Base-by-base conservation (phyloP, 1,140 invertebrate species). In the Paraescarpia echinospica region DNA sequence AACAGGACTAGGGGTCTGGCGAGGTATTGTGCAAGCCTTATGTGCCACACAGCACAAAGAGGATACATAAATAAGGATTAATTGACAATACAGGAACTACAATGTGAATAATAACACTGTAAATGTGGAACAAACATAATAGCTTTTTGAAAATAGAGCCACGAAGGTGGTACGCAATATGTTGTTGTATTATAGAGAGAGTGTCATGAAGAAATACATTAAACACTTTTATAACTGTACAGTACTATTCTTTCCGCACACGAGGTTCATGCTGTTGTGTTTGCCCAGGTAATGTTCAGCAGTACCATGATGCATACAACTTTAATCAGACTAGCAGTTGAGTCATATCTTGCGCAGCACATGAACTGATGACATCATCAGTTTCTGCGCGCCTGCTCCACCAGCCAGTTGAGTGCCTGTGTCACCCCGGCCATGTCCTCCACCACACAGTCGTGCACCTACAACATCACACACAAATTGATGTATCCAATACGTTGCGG, bases 371-470 rank as follows among this genome's bases (percentile, higher is more conserved):
- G 35, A 91, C 34, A 91, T 91, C 35, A 91, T n/a, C 31, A 41
- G 35, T 91, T 91, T 77, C 59, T 77, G 59, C 59, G 9, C 2
- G 59, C 59, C 59, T 77, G 59, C 59, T 77, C 94, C 35, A 94
- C 92, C 48, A 95, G 91, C 95, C 95, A 95, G 34, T 93, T 90
- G 33, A 95, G 93, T n/a, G 94, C 94, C 34, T 94, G 93, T 34
- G 93, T 93, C 33, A 95, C 93, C 48, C 94, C 94, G 77, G 93
- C 93, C 18, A 95, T 93, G 33, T 92, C 94, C 2, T 95, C 94
- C 88, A 94, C 93, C n/a, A 93, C 93, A 94, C 94, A 94, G 92
- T 95, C 93, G 34, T 94, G 93, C 4, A 95, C 95, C 95, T 95
- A 91, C 59, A 77, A 33, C 59, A 77, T 77, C 59, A 77, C 59